Base-by-base conservation (phyloP, 2,888 invertebrate species). In the Dryococelus australis region DNA sequence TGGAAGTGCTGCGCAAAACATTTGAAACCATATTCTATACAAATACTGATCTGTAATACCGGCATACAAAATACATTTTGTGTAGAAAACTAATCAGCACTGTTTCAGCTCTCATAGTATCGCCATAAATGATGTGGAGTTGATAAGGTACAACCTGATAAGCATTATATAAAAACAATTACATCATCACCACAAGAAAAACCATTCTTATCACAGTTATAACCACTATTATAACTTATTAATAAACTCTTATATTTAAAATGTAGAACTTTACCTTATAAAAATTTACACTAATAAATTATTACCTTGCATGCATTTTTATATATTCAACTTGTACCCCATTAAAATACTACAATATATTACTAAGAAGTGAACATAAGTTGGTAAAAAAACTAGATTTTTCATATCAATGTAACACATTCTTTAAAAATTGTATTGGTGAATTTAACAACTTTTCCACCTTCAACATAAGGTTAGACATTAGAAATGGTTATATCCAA, bases 31-130 rank as follows among this genome's bases (percentile, higher is more conserved):
- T 65, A 65, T 24, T 24, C 65, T 65, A 65, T n/a, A 65, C 65
- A 65, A 65, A 65, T 65, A 65, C 65, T 65, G 65, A 65, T 65
- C 16, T 65, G 65, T 65, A 65, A 65, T 65, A 65, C 65, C 65
- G 65, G 65, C 65, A 65, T n/a, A 24, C n/a, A 65, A 20, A 24
- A 24, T 65, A 65, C 6, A 65, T 65, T 65, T n/a, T 65, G 16
- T n/a, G n/a, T n/a, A n/a, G 65, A n/a, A 65, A 65, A 65, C 8
- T 65, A n/a, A 65, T 65, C 8, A 24, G 24, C 65, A 65, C n/a
- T 24, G 16, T 24, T 65, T 65, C n/a, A 65, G 20, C 8, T 65
- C n/a, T 65, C 65, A 1, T 24, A n/a, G 16, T n/a, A 65, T n/a
- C 65, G 20, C n/a, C 20, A 20, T 65, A 65, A 65, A 65, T 65